Evolutionary conservation across 2,113 vertebrate species (phyloP), one percentile per base, ranked within the genome.

Genomic region (Pleuronectes platessa): DNA sequence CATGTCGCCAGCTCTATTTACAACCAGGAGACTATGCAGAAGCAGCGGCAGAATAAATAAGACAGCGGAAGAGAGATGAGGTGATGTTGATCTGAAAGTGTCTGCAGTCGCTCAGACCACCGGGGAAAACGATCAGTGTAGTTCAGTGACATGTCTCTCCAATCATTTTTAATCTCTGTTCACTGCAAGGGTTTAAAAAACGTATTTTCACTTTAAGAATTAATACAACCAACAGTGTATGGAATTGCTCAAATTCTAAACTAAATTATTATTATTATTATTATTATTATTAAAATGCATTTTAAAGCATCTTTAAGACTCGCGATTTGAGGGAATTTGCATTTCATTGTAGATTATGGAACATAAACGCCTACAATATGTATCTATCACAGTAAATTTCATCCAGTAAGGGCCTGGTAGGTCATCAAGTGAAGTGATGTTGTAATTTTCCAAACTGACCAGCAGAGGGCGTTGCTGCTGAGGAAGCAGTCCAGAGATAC

Each of bases 401-500:
- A 7, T 31, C 20, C 3, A 21, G 18, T n/a, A 5, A 18, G 20
- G 5, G 11, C 31, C 20, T 8, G 7, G 13, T 15, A 63, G 35
- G 20, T 37, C 4, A 54, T 54, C 10, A n/a, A 53, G 18, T 54
- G 20, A n/a, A 10, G 40, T 42, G 12, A 21, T 55, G 69, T 3
- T 68, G 73, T 63, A 85, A 72, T 74, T 74, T 13, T 49, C 40
- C 13, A 3, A 7, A 2, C 7, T 64, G 62, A 58, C 89, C 89
- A 92, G 83, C 63, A 88, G 89, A 82, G 89, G 81, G 70, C 79
- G 62, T 27, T 77, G 64, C 51, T n/a, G 51, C 20, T 54, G 51
- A 20, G 14, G 51, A 51, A 18, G 7, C 14, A 17, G 47, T 51
- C 47, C 17, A 2, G 17, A 49, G 17, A 17, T 17, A 17, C 74